Base-by-base conservation (phyloP, 2,113 vertebrate species). In the Labeo catla region DNA sequence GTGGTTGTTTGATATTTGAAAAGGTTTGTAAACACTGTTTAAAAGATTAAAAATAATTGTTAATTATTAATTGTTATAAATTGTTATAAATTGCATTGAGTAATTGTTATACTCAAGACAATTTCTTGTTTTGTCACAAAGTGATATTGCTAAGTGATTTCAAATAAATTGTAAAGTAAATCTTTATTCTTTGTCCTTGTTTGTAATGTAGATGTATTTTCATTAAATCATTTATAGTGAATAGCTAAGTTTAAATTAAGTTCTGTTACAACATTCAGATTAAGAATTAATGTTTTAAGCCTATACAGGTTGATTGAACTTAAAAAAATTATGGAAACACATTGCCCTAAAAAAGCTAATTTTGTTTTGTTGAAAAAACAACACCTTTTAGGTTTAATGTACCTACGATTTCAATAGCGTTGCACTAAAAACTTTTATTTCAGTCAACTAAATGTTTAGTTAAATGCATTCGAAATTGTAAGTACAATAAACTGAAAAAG, bases 111-210 rank as follows among this genome's bases (percentile, higher is more conserved):
- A 72, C 10, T 50, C 12, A 47, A 39, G 34, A 39, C 13, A 70
- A 19, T 72, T 43, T 72, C 21, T 50, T 76, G 28, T 28, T 70
- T 49, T 76, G 73, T 76, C 19, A 50, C 2, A 72, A 23, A 23
- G 3, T 16, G 34, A 39, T 70, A 39, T 70, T 70, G 34, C 13
- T 70, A 39, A 70, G 68, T 72, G 16, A 72, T 43, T 72, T 72
- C 36, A 6, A 72, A 72, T 43, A 45, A 72, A 72, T 72, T 72
- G 68, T 72, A 19, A 72, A 70, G 19, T 13, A 68, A 68, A 39
- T 68, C 12, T 12, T 68, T 68, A 34, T 68, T 13, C 13, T 16
- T 70, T 70, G 66, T 70, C 66, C 66, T 70, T 72, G 0, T 43
- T 19, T 43, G 36, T 19, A 70, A 70, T 70, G 34, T 16, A 57